A percentile compares a stretch with the other conserved stretches of the same genome.
Evolutionary conservation across 2,113 vertebrate species (phyloP).

Genomic region (Synchiropus splendidus): DNA sequence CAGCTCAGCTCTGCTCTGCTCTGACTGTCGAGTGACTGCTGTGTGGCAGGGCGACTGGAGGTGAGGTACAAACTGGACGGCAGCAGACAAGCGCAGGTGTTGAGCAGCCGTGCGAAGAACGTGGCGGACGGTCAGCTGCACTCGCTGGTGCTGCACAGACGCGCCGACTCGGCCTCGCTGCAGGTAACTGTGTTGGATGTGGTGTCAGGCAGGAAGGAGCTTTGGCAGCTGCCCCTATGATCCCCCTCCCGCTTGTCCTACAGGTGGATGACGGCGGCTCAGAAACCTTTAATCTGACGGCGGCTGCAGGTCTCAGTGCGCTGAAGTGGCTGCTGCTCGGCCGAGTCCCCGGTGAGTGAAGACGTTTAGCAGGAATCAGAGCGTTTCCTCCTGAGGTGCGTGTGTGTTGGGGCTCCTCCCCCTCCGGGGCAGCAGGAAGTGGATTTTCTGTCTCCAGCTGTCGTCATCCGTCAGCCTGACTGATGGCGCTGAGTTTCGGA

Average conservation of each 20-base stretch:
- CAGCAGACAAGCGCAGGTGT: conserved; percentile 42
- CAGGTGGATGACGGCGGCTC: conserved; percentile 38
- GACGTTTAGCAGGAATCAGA: no score
- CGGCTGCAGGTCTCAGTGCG: conserved; percentile 34
- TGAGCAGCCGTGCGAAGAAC: conserved; percentile 36
- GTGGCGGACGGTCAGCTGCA: conserved; percentile 57
- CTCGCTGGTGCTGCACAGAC: conserved; percentile 38
- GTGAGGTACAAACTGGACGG: conserved; percentile 55
- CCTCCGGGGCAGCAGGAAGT: no score
- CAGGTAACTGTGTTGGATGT: conserved; percentile 50
- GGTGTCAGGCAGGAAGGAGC: no score
- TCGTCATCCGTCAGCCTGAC: conserved; percentile 37
- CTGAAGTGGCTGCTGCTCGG: conserved; percentile 41
- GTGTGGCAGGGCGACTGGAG: conserved; percentile 54
- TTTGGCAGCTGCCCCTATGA: no score
- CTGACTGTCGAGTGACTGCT: neutral
- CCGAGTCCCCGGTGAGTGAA: conserved; percentile 30
- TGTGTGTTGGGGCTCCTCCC: no score
- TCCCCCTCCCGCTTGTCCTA: conserved; percentile 7
- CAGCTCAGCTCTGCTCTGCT: no score
- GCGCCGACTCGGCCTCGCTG: conserved; percentile 35
- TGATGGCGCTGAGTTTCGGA: no score
- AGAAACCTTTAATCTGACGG: conserved; percentile 51
- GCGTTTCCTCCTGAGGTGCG: no score
- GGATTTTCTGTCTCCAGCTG: conserved; percentile 24